Conservation (phyloP, 2,888 invertebrate genomes). For the Lasius platythorax region DNA sequence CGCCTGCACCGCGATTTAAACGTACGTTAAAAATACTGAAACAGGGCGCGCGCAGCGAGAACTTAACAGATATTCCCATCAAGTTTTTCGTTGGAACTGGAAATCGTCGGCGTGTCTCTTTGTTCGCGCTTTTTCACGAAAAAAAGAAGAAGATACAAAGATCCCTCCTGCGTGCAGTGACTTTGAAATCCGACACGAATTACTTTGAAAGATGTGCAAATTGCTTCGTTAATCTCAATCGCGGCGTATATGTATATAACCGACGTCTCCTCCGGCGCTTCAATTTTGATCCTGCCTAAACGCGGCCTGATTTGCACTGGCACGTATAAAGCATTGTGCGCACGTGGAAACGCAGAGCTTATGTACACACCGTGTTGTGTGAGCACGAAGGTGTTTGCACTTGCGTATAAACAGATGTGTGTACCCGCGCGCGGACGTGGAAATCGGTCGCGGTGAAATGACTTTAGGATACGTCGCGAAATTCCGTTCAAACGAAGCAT, state of each 20-base stretch:
- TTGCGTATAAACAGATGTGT: constrained; percentile 65
- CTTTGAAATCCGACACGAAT: constrained; percentile 44
- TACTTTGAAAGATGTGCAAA: constrained; percentile 39
- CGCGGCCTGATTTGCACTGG: constrained; percentile 64
- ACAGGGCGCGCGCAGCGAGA: background rate
- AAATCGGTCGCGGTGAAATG: constrained; percentile 39
- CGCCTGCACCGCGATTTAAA: constrained; percentile 2
- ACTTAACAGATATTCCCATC: constrained; percentile 11
- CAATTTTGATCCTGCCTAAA: constrained; percentile 72
- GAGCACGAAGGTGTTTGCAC: constrained; percentile 61
- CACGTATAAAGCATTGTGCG: constrained; percentile 67
- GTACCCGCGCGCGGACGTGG: constrained; percentile 27
- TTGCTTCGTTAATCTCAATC: constrained; percentile 69
- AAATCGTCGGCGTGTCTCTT: background rate
- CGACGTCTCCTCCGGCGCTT: constrained; percentile 63
- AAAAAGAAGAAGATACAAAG: background rate
- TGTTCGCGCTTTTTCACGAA: too few species aligned
- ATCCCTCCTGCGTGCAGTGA: background rate
- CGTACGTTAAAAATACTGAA: constrained; percentile 35
- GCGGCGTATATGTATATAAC: constrained; percentile 43
- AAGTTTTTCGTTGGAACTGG: background rate
- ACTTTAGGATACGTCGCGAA: constrained; percentile 23
- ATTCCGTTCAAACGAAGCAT: constrained; percentile 11
- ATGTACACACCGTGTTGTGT: constrained; percentile 50
- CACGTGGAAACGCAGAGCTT: constrained; percentile 57